Evolutionary conservation across 2,888 invertebrate genomes (phyloP).

Genomic region (Drosophila ezoana): DNA sequence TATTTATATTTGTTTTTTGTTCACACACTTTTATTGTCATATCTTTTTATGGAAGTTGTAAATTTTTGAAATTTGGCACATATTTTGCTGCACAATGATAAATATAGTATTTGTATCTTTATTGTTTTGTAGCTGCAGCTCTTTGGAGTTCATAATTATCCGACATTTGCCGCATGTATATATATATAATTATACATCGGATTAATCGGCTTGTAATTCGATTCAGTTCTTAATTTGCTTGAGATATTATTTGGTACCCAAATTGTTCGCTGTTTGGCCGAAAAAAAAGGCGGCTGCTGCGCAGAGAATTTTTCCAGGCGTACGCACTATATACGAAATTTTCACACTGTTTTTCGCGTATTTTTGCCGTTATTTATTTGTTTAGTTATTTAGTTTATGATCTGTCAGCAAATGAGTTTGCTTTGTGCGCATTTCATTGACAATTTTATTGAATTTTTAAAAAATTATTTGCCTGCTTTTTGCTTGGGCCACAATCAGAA

Average conservation of each 20-base stretch:
- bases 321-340: slow-evolving; percentile 47
- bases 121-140: slow-evolving; percentile 4
- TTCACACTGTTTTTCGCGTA: slow-evolving; percentile 30
- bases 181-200: not conserved
- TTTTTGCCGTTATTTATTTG: not conserved
- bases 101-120: not conserved
- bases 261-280: slow-evolving; percentile 35
- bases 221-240: slow-evolving; percentile 12
- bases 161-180: not conserved
- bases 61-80: slow-evolving; percentile 28
- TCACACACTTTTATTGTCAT: slow-evolving; percentile 28
- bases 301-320: slow-evolving; percentile 65
- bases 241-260: slow-evolving; percentile 38
- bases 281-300: slow-evolving; percentile 77
- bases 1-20: slow-evolving; percentile 4
- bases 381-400: slow-evolving; percentile 5
- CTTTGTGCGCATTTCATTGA: slow-evolving; percentile 41
- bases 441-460: slow-evolving; percentile 43
- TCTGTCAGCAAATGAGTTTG: slow-evolving; percentile 9
- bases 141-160: not conserved
- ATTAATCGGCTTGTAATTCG: not conserved
- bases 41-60: slow-evolving; percentile 5
- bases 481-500: slow-evolving; percentile 76
- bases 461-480: slow-evolving; percentile 63
- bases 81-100: slow-evolving; percentile 2